phyloP scores from a whole-genome alignment of 2,797 vertebrate genomes.

The Muscicapa comitata region DNA sequence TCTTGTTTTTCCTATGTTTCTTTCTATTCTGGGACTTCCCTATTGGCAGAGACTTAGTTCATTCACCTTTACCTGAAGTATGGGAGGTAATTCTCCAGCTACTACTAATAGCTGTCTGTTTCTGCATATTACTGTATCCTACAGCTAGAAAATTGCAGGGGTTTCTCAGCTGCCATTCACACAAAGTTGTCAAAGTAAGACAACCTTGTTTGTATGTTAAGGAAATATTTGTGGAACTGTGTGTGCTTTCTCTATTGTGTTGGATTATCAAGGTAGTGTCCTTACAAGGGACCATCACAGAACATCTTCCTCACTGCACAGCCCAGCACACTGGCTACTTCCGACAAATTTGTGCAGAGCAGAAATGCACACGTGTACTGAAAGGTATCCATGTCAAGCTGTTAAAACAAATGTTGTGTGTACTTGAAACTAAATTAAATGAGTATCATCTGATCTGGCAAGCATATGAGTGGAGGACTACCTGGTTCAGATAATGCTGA shows the following conservation, averaged over 20 bases:
- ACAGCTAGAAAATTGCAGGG: neutral
- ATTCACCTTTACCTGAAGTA: neutral
- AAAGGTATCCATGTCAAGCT: neutral
- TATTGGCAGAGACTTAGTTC: neutral
- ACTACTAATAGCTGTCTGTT: neutral
- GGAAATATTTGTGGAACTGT: slow-evolving; percentile 2
- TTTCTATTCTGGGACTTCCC: neutral
- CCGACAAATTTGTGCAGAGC: neutral
- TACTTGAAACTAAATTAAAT: neutral
- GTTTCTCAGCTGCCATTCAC: neutral
- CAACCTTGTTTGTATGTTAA: neutral
- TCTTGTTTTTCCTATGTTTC: neutral
- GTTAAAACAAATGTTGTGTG: neutral
- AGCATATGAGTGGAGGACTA: neutral
- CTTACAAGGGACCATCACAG: slow-evolving; percentile 80
- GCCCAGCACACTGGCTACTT: slow-evolving; percentile 21
- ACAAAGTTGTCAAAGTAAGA: neutral
- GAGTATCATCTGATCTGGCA: neutral
- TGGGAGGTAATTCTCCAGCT: neutral
- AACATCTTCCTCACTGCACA: slow-evolving; percentile 64
- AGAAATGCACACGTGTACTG: neutral
- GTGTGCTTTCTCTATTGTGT: slow-evolving; percentile 36
- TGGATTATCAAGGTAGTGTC: slow-evolving; percentile 31
- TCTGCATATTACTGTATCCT: neutral
- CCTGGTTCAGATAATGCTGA: neutral